Conservation (phyloP, 2,888 invertebrate species). For the Frankliniella intonsa region DNA sequence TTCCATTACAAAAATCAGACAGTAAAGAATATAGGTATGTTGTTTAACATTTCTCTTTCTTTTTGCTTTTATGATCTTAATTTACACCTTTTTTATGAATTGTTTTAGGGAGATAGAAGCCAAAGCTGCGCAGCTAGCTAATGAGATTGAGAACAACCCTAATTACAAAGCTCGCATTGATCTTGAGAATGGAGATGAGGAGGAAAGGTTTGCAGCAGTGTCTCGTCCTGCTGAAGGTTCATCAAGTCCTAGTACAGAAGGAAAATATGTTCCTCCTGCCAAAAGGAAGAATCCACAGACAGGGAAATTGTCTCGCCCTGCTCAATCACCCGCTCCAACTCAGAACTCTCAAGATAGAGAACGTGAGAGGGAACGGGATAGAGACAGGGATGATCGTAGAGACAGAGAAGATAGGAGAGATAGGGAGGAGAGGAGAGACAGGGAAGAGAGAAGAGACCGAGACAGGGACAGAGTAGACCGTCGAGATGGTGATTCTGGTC, state of each 20-base stretch:
- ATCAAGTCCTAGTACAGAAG: slow-evolving; percentile 41
- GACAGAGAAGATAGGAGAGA: neutral
- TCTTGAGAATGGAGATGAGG: slow-evolving; percentile 90
- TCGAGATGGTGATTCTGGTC: neutral
- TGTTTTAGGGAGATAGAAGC: slow-evolving; percentile 63
- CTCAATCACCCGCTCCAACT: neutral
- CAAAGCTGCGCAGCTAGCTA: slow-evolving; percentile 84
- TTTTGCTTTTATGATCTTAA: neutral
- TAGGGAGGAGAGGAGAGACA: neutral
- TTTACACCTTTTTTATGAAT: slow-evolving; percentile 20
- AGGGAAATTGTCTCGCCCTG: slow-evolving; percentile 30
- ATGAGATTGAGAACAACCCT: slow-evolving; percentile 86
- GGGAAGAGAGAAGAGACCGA: neutral
- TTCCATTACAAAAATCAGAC: slow-evolving; percentile 77
- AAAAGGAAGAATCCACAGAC: slow-evolving; percentile 58
- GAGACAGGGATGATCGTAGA: neutral
- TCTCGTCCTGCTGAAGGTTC: slow-evolving; percentile 44
- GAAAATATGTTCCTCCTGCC: slow-evolving; percentile 72
- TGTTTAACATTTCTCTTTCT: slow-evolving; percentile 45
- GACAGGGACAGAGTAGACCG: slow-evolving; percentile 4
- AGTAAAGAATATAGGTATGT: slow-evolving; percentile 73
- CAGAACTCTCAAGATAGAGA: neutral
- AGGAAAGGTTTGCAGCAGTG: slow-evolving; percentile 82
- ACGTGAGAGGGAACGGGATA: neutral
- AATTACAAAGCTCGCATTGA: slow-evolving; percentile 75